Conservation (phyloP, 2,888 invertebrate genomes). For the Selenia dentaria region DNA sequence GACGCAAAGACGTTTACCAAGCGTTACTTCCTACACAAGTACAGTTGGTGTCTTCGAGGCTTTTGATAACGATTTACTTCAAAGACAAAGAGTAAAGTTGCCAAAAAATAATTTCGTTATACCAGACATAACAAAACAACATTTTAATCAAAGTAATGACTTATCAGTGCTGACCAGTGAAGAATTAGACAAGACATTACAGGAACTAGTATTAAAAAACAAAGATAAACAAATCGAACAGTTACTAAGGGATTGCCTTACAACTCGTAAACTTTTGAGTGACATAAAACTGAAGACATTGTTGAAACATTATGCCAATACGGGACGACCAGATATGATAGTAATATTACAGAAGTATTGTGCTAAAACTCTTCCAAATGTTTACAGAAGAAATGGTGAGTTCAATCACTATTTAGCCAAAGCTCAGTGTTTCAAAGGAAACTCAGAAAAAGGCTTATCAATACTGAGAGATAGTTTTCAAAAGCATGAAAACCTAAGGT, state of each 20-base stretch:
- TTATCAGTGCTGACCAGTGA: constrained; percentile 66
- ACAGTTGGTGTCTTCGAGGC: constrained; percentile 80
- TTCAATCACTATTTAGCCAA: constrained; percentile 84
- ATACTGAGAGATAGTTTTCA: constrained; percentile 75
- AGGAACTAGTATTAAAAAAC: constrained; percentile 61
- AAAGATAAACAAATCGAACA: constrained; percentile 62
- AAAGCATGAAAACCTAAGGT: constrained; percentile 70
- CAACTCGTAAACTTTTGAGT: constrained; percentile 68
- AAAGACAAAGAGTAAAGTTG: constrained; percentile 47
- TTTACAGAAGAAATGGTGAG: constrained; percentile 71
- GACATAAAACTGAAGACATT: constrained; percentile 69
- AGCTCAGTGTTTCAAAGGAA: constrained; percentile 84
- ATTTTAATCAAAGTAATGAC: constrained; percentile 56
- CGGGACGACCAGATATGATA: constrained; percentile 70
- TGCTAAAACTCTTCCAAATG: constrained; percentile 52
- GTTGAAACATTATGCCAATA: constrained; percentile 65
- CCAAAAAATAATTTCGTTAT: constrained; percentile 35
- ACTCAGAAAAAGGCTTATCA: constrained; percentile 79
- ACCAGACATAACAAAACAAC: constrained; percentile 44
- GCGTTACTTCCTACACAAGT: constrained; percentile 45
- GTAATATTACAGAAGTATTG: constrained; percentile 66
- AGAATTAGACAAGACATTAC: constrained; percentile 75
- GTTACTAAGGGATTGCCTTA: constrained; percentile 77
- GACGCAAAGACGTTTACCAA: constrained; percentile 37
- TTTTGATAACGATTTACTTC: constrained; percentile 81